A percentile compares a stretch with the other conserved stretches of the same genome.
Conservation (phyloP, 2,888 invertebrate genomes). For the Flabesymbios commensalis region DNA sequence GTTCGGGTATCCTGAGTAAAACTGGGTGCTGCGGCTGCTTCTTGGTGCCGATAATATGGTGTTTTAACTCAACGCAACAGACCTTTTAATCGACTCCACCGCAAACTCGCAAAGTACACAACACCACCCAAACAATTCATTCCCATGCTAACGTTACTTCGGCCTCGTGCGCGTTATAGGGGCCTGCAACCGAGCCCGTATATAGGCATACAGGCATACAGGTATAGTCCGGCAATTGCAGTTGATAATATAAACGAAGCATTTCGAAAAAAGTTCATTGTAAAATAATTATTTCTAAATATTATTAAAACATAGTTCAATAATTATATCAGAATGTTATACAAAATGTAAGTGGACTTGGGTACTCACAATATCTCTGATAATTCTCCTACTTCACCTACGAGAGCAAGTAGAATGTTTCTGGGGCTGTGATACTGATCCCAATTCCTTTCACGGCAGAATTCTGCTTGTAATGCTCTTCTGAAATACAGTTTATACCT, state of each 20-base stretch:
- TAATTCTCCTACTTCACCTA: slow-evolving; percentile 63
- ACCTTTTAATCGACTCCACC: too few relatives aligned
- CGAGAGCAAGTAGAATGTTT: slow-evolving; percentile 57
- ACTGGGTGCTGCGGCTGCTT: too few relatives aligned
- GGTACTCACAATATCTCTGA: slow-evolving; percentile 62
- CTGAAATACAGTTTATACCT: slow-evolving; percentile 35
- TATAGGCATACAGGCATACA: neutral
- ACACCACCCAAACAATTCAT: too few relatives aligned
- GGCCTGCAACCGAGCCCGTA: neutral
- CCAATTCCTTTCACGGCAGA: slow-evolving; percentile 61
- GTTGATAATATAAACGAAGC: neutral
- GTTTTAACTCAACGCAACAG: too few relatives aligned
- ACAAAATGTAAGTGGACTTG: neutral
- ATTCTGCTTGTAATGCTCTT: slow-evolving; percentile 46
- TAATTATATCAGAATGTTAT: neutral
- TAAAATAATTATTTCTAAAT: neutral
- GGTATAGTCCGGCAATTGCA: neutral
- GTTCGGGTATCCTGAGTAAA: too few relatives aligned
- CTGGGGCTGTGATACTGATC: slow-evolving; percentile 60
- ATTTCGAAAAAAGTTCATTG: neutral
- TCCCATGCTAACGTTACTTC: too few relatives aligned
- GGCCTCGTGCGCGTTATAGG: too few relatives aligned
- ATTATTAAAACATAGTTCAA: neutral
- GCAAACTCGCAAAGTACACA: too few relatives aligned
- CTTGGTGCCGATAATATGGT: too few relatives aligned